Conservation (phyloP, 1,140 invertebrate genomes). For the Drosophila saltans region DNA sequence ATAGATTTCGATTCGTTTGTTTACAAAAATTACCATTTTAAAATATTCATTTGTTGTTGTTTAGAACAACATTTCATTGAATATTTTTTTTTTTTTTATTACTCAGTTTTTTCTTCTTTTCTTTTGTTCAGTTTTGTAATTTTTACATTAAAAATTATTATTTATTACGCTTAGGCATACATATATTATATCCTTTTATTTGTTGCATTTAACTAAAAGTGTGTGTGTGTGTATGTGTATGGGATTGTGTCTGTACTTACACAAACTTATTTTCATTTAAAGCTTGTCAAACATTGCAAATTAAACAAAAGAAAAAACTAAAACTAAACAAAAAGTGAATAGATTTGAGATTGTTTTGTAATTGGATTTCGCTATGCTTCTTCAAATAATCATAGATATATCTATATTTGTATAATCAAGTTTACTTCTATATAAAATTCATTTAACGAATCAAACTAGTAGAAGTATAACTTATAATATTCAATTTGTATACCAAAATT, state of each 20-base stretch:
- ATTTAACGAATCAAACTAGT: too few relatives aligned
- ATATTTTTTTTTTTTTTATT: not conserved
- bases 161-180: conserved; percentile 1
- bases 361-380: not conserved
- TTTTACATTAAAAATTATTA: conserved; percentile 23
- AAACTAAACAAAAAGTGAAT: conserved; percentile 25
- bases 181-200: not conserved
- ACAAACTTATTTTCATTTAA: conserved; percentile 30
- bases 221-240: not conserved
- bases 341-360: not conserved
- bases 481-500: too few relatives aligned
- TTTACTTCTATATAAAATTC: too few relatives aligned
- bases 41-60: conserved; percentile 1
- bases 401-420: too few relatives aligned
- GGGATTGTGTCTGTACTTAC: conserved; percentile 17
- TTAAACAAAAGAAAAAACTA: conserved; percentile 5
- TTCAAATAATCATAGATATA: too few relatives aligned
- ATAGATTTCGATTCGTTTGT: conserved; percentile 6
- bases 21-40: not conserved
- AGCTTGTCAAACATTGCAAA: conserved; percentile 21
- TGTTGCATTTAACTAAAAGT: conserved; percentile 22
- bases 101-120: not conserved
- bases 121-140: conserved; percentile 25
- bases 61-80: conserved; percentile 14
- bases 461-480: too few relatives aligned